Evolutionary conservation across 2,797 vertebrate species (phyloP).

Genomic region (Cirrhinus molitorella): DNA sequence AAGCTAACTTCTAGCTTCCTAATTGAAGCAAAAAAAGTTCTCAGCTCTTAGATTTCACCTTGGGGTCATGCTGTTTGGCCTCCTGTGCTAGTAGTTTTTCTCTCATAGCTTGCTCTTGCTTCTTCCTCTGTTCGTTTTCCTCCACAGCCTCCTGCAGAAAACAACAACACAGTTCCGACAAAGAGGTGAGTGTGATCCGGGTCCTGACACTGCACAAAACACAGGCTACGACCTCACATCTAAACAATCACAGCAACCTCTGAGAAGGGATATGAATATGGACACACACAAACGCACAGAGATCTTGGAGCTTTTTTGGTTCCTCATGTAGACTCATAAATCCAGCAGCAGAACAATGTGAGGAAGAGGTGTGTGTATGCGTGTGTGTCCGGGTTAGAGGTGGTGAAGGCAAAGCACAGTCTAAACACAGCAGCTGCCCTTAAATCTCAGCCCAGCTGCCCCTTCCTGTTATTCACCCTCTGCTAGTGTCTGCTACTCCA

Average conservation of each 20-base stretch:
- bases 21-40: neutral
- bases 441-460: conserved; percentile 77
- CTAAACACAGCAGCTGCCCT: conserved; percentile 80
- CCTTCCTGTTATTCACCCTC: conserved; percentile 81
- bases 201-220: conserved; percentile 10
- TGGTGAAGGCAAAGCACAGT: conserved; percentile 63
- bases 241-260: conserved; percentile 26
- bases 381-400: conserved; percentile 73
- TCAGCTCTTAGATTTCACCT: conserved; percentile 68
- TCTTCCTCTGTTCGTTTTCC: conserved; percentile 91
- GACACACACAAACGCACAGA: conserved; percentile 43
- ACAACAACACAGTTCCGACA: conserved; percentile 51
- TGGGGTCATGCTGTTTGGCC: conserved; percentile 87
- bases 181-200: conserved; percentile 37
- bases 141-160: conserved; percentile 88
- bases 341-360: conserved; percentile 80
- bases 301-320: conserved; percentile 69
- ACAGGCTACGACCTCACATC: conserved; percentile 16
- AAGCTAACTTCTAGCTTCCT: neutral
- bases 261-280: conserved; percentile 27
- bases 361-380: conserved; percentile 79
- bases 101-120: conserved; percentile 93
- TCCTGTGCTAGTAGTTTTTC: conserved; percentile 95
- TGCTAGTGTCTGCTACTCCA: conserved; percentile 38
- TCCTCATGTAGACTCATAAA: conserved; percentile 80